phyloP scores from a whole-genome alignment of 1,140 invertebrate species.

The Lerema accius region DNA sequence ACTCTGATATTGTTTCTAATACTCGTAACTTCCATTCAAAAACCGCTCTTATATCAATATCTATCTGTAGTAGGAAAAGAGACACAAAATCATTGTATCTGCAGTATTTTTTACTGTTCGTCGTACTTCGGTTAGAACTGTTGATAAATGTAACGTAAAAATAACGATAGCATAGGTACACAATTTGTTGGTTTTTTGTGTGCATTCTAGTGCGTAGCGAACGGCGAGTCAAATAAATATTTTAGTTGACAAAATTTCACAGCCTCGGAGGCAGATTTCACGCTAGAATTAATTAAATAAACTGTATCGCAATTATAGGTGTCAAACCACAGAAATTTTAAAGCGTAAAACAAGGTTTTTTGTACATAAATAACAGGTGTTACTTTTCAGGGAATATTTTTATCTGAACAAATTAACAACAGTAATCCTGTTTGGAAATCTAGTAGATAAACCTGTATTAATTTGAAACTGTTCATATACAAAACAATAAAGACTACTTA shows the following conservation, averaged over 20 bases:
- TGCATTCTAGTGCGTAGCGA: background rate
- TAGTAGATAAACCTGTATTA: too few species aligned
- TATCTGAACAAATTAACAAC: too few species aligned
- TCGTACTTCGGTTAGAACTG: constrained; percentile 2
- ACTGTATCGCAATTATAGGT: background rate
- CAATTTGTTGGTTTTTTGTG: constrained; percentile 13
- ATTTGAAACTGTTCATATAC: too few species aligned
- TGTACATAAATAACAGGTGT: too few species aligned
- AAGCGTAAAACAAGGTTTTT: too few species aligned
- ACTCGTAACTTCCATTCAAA: too few species aligned
- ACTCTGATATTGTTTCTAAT: background rate
- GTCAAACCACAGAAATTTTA: too few species aligned
- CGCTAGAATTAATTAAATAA: constrained; percentile 16
- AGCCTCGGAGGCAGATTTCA: constrained; percentile 13
- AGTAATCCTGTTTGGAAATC: too few species aligned
- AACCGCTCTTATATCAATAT: too few species aligned
- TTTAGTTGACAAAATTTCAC: constrained; percentile 20
- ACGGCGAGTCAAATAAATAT: constrained; percentile 17
- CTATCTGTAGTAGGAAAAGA: background rate
- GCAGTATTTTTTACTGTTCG: background rate
- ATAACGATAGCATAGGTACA: background rate
- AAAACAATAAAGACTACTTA: too few species aligned
- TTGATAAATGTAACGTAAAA: constrained; percentile 20
- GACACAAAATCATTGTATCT: background rate
- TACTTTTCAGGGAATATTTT: too few species aligned